These are phyloP conservation scores for Sitta europaea DNA, from an alignment of 2,113 vertebrate species.

Conservation along the genomic window DNA sequence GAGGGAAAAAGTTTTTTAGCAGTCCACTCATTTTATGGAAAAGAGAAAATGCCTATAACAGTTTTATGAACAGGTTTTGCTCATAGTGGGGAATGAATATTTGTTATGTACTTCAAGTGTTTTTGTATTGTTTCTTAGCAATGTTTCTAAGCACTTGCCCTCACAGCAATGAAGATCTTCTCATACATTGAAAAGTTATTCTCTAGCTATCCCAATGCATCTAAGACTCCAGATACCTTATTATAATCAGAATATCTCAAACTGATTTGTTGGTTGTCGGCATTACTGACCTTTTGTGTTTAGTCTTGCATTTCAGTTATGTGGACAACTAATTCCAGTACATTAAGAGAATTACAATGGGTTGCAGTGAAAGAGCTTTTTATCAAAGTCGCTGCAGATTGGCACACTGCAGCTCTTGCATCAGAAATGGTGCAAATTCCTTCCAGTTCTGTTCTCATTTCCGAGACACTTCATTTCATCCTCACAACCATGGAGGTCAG, in stretches of 20 bases:
- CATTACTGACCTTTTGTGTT: not conserved
- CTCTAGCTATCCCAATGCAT: not conserved
- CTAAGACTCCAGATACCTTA: not conserved
- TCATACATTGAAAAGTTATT: not conserved
- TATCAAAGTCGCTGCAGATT: not conserved
- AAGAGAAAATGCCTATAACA: not conserved
- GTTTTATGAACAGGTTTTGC: not conserved
- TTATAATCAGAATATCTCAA: not conserved
- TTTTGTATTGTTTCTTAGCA: not conserved
- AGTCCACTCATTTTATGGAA: not conserved
- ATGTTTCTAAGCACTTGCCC: not conserved
- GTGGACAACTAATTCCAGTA: not conserved
- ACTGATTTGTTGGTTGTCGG: not conserved
- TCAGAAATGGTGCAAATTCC: not conserved
- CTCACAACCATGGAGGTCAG: not conserved
- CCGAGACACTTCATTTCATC: not conserved
- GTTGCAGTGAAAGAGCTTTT: not conserved
- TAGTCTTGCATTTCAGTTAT: not conserved
- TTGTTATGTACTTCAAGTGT: not conserved
- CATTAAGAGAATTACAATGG: not conserved
- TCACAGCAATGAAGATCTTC: not conserved
- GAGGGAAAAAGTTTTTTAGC: not conserved
- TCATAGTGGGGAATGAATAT: not conserved
- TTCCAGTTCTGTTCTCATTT: not conserved
- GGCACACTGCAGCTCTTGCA: not conserved